Base-by-base conservation (phyloP, 2,113 vertebrate species). In the Grantiella picta region DNA sequence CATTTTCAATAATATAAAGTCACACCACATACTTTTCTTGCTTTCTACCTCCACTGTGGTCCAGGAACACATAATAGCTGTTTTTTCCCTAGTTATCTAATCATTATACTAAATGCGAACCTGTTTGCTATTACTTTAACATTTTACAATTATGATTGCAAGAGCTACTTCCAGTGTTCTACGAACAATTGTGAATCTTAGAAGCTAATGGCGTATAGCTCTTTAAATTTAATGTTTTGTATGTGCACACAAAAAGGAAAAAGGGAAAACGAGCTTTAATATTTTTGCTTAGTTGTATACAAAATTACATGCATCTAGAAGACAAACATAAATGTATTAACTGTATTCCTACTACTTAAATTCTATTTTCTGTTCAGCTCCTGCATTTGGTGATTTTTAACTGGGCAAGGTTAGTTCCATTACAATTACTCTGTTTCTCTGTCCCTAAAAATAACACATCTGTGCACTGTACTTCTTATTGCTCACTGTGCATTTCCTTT, bases 81-180 rank as follows among this genome's bases (percentile, higher is more conserved):
- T 96, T 97, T 97, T 97, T 94, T 94, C 95, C 94, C 89, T 84
- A 82, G 88, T 98, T 97, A 97, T 98, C 98, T 97, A 97, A 97
- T 97, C 97, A 95, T 96, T 97, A 97, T 79, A 94, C 61, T 75
- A 90, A 97, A 94, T 82, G 88, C 17, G 47, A 96, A 94, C 84
- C 97, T 96, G 96, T 94, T 97, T 97, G 90, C 36, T 76, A 92
- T 95, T 97, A 96, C 95, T 98, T 97, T 85, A 94, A 95, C 71
- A 89, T 96, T 97, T 97, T 96, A 93, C 93, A 97, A 96, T 97
- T 96, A 97, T 95, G 96, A 96, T 94, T 94, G 80, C 93, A 97
- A 97, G 76, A 84, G 52, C 92, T 94, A 83, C 93, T 97, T 97
- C 87, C 88, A 89, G 83, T 95, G 70, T 93, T 96, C 94, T 89